A percentile compares a stretch with the other conserved stretches of the same genome.
Evolutionary conservation across 2,888 invertebrate species (phyloP).

Genomic region (Athetis lepigone): DNA sequence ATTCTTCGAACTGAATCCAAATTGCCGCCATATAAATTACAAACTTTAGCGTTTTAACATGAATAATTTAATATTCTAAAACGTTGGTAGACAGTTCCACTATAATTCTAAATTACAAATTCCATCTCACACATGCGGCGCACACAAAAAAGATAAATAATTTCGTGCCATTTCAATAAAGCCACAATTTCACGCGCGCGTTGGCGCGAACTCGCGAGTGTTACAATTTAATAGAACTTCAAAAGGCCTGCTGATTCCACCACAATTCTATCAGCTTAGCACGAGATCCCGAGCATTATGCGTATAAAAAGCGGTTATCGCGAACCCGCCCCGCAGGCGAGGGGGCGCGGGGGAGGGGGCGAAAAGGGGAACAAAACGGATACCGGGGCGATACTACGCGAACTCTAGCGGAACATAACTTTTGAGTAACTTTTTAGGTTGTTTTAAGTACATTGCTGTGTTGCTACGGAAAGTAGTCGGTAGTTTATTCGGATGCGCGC

Average conservation of each 20-base stretch:
- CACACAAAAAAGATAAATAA: slow-evolving; percentile 80
- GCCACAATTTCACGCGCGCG: slow-evolving; percentile 88
- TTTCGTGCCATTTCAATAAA: slow-evolving; percentile 87
- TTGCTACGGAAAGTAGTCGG: slow-evolving; percentile 67
- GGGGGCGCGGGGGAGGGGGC: slow-evolving; percentile 31
- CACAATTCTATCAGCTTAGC: slow-evolving; percentile 91
- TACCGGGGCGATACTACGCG: slow-evolving; percentile 68
- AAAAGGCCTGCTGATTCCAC: slow-evolving; percentile 89
- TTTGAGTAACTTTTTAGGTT: slow-evolving; percentile 76
- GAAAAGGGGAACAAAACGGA: slow-evolving; percentile 67
- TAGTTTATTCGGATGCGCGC: slow-evolving; percentile 63
- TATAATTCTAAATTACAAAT: slow-evolving; percentile 66
- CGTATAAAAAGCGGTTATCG: slow-evolving; percentile 90
- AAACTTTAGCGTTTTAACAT: slow-evolving; percentile 50
- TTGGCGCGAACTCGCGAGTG: slow-evolving; percentile 88
- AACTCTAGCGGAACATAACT: slow-evolving; percentile 72
- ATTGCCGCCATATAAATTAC: slow-evolving; percentile 50
- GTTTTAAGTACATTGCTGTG: slow-evolving; percentile 81
- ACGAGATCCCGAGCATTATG: slow-evolving; percentile 88
- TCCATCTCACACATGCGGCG: slow-evolving; percentile 63
- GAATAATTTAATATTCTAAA: slow-evolving; percentile 61
- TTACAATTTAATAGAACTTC: slow-evolving; percentile 90
- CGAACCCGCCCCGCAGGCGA: slow-evolving; percentile 66
- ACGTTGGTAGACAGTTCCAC: slow-evolving; percentile 34
- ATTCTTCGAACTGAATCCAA: slow-evolving; percentile 49